phyloP scores from a whole-genome alignment of 1,140 invertebrate genomes.

The Leptinotarsa lineolata region DNA sequence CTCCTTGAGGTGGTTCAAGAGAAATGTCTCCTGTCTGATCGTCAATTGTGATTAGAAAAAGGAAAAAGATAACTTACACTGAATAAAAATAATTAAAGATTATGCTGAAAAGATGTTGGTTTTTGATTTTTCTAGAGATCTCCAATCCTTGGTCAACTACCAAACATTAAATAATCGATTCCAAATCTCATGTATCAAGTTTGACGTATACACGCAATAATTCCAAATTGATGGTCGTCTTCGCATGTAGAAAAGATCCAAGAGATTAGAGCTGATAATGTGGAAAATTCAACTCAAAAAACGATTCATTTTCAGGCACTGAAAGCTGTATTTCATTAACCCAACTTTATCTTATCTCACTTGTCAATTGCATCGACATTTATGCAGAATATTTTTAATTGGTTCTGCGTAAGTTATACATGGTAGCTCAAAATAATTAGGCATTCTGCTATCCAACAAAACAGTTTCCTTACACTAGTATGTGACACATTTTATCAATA shows the following conservation, averaged over 20 bases:
- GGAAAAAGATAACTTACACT: no score
- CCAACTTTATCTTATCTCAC: constrained; percentile 11
- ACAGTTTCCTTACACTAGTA: no score
- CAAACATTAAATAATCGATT: constrained; percentile 8
- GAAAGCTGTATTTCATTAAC: not conserved
- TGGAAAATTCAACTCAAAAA: constrained; percentile 5
- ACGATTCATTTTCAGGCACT: constrained; percentile 14
- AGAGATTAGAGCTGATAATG: constrained; percentile 11
- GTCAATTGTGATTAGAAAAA: no score
- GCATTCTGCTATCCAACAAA: no score
- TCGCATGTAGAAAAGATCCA: constrained; percentile 4
- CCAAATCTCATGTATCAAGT: constrained; percentile 1
- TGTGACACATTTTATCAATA: no score
- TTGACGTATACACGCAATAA: constrained; percentile 16
- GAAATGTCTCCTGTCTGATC: no score
- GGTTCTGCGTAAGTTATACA: not conserved
- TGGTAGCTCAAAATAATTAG: no score
- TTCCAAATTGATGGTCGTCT: constrained; percentile 5
- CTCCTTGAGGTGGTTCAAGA: no score
- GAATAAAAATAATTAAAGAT: no score
- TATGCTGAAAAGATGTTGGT: no score
- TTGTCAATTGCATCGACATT: constrained; percentile 17
- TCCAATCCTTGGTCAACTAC: not conserved
- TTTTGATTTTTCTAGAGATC: no score
- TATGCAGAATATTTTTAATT: constrained; percentile 21